These are phyloP conservation scores for Pelecanus crispus DNA, from an alignment of 2,113 vertebrate genomes.

Conservation along the genomic window DNA sequence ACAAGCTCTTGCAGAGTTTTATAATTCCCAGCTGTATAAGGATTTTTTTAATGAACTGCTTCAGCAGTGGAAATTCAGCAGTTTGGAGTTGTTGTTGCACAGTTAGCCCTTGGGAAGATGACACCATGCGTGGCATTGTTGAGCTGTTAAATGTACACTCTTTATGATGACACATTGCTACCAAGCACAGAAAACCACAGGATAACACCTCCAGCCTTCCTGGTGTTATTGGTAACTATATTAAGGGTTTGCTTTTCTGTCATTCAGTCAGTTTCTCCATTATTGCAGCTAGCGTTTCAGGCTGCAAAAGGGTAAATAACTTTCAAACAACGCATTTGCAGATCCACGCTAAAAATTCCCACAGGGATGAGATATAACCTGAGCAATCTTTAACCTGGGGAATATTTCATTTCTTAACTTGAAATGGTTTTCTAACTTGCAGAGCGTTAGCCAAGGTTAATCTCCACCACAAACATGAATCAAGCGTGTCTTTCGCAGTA, in stretches of 20 bases:
- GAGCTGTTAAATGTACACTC: background rate
- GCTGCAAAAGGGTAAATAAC: background rate
- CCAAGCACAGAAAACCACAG: background rate
- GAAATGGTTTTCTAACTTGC: background rate
- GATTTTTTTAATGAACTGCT: background rate
- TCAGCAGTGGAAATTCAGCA: background rate
- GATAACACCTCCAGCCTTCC: background rate
- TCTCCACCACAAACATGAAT: background rate
- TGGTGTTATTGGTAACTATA: background rate
- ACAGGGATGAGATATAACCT: background rate
- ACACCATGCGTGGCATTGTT: slow-evolving; percentile 3
- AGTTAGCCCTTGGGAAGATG: slow-evolving; percentile 31
- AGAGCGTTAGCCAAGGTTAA: background rate
- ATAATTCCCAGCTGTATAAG: slow-evolving; percentile 15
- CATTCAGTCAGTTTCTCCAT: background rate
- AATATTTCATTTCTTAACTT: background rate
- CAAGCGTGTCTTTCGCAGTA: background rate
- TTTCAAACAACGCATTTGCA: background rate
- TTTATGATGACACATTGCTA: background rate
- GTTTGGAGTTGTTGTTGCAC: slow-evolving; percentile 2
- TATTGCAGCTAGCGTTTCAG: background rate
- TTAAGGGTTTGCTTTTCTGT: background rate
- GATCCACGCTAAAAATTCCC: background rate
- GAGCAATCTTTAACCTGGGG: background rate
- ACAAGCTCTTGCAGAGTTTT: background rate